Base-by-base conservation (phyloP, 2,888 invertebrate genomes). In the Agonum fuliginosum region DNA sequence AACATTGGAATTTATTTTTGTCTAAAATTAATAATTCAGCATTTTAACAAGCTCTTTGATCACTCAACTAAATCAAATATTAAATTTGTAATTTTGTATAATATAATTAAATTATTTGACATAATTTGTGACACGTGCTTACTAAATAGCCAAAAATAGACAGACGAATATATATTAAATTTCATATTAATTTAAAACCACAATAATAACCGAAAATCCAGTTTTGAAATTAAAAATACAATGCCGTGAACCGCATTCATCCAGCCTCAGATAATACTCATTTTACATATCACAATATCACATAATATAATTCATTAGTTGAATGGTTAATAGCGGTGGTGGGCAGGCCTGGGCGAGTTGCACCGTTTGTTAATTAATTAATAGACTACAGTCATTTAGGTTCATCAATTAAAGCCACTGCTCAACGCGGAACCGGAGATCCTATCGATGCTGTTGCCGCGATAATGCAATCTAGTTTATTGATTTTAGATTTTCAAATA, bases 351-450 rank as follows among this genome's bases (percentile, higher is more conserved):
- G 6, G 19, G 37, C 27, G 46, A 48, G 43, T 8, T 24, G 58
- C 43, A 51, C 54, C 41, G 58, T 62, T 75, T 43, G 67, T 75
- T 75, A 75, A 75, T 75, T 75, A 75, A 75, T 75, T 67, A 75
- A 75, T 75, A 75, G 46, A 75, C 75, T 67, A 67, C 51, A 75
- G 65, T 75, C 75, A 75, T 75, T 75, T 75, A 75, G 67, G 75
- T 67, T 75, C 75, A 75, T 75, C 73, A 73, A 73, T 73, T 73
- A 73, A 51, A 54, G 48, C 37, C 46, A 20, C 41, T 65, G 51
- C 54, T 46, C 46, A 71, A 41, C 73, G 19, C 37, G 74, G 74
- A 74, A 46, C 41, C 58, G 24, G 30, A 65, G 62, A 74, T 74
- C 24, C 43, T 65, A 74, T 74, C 74, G 58, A 43, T 41, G 27